Evolutionary conservation across 2,113 vertebrate genomes (phyloP).

Genomic region (Cyprinus carpio): DNA sequence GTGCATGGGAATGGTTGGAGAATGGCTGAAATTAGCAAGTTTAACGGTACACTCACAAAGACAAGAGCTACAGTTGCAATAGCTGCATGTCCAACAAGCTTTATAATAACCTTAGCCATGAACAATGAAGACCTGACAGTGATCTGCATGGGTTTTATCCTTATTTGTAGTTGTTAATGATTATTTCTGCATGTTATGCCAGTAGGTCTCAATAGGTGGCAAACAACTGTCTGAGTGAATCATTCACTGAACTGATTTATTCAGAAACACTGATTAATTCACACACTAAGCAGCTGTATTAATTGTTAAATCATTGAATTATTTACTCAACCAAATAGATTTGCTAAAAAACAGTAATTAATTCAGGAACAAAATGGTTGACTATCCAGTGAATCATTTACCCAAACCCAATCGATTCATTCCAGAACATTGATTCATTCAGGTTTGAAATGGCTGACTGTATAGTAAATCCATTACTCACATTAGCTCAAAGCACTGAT

Average conservation of each 20-base stretch:
- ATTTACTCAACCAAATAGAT: not conserved
- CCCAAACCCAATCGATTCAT: not conserved
- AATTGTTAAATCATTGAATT: not conserved
- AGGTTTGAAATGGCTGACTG: not conserved
- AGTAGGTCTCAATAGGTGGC: not conserved
- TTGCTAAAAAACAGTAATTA: not conserved
- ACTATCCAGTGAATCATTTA: not conserved
- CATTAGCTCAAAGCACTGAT: not conserved
- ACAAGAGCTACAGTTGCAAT: constrained; percentile 5
- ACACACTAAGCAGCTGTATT: not conserved
- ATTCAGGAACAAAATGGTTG: not conserved
- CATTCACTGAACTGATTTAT: not conserved
- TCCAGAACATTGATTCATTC: not conserved
- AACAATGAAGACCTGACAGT: constrained; percentile 6
- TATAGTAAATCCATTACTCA: not conserved
- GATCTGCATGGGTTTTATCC: not conserved
- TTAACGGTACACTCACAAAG: constrained; percentile 40
- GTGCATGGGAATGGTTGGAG: constrained; percentile 67
- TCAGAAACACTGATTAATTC: not conserved
- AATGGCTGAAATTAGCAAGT: constrained; percentile 56
- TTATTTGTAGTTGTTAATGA: not conserved
- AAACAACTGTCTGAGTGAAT: not conserved
- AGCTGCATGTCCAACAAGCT: constrained; percentile 9
- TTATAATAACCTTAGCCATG: constrained; percentile 24
- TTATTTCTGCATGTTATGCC: not conserved